Conservation (phyloP, 2,888 invertebrate species). For the Herminia tarsipennalis region DNA sequence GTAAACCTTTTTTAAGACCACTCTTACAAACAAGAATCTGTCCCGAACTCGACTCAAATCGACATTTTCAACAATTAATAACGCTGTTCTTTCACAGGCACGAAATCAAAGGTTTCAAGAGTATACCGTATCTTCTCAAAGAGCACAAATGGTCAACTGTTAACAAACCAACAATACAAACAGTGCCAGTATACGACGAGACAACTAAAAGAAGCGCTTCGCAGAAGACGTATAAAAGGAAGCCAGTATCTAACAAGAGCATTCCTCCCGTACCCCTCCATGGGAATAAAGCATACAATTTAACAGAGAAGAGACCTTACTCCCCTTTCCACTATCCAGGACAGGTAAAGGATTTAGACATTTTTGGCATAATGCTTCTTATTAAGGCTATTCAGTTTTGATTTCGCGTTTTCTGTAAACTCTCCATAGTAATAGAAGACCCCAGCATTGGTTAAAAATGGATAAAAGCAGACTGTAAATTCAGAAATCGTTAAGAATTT, state of each 20-base stretch:
- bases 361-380: conserved; percentile 27
- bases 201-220: conserved; percentile 2
- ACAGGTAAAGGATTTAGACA: conserved; percentile 60
- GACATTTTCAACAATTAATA: no score
- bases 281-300: conserved; percentile 44
- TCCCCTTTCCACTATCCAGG: conserved; percentile 70
- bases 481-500: no score
- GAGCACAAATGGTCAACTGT: conserved; percentile 29
- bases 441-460: no score
- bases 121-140: conserved; percentile 22
- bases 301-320: conserved; percentile 58
- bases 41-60: no score
- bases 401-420: conserved; percentile 9
- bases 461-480: no score
- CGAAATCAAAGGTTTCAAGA: conserved; percentile 39
- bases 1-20: no score
- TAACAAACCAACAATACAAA: conserved; percentile 14
- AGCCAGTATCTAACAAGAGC: conserved; percentile 36
- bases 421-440: no score
- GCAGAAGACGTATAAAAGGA: conserved; percentile 12
- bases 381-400: conserved; percentile 32
- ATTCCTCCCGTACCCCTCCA: conserved; percentile 53
- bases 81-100: no score
- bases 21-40: not conserved
- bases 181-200: conserved; percentile 6